Evolutionary conservation across 2,113 vertebrate genomes (phyloP).

Genomic region (Paralichthys olivaceus): DNA sequence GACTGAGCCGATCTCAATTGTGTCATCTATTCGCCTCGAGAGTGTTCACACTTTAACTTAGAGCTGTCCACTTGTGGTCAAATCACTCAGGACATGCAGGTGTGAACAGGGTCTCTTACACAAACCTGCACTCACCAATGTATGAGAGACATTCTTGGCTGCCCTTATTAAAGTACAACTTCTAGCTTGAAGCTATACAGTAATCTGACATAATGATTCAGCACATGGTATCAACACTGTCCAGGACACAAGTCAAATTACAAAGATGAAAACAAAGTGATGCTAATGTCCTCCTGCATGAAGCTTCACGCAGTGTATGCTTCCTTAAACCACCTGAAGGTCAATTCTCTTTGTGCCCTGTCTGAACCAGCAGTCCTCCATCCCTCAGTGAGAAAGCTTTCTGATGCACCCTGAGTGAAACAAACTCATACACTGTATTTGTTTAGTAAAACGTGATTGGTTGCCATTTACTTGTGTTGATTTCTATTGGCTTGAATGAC

Average conservation of each 20-base stretch:
- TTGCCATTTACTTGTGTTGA: not conserved
- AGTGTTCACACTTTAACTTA: not conserved
- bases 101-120: not conserved
- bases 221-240: not conserved
- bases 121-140: slow-evolving; percentile 8
- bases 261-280: not conserved
- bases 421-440: not conserved
- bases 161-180: not conserved
- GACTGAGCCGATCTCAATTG: not conserved
- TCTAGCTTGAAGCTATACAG: not conserved
- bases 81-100: not conserved
- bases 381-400: not conserved
- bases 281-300: not conserved
- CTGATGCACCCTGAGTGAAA: slow-evolving; percentile 8
- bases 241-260: not conserved
- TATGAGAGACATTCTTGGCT: not conserved
- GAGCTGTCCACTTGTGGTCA: not conserved
- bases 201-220: not conserved
- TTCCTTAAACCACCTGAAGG: not conserved
- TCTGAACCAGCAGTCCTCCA: not conserved
- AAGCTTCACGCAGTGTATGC: not conserved
- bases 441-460: not conserved
- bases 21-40: not conserved
- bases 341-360: not conserved
- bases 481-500: not conserved